These are phyloP conservation scores for Scomber scombrus DNA, from an alignment of 2,113 vertebrate genomes.

Conservation along the genomic window DNA sequence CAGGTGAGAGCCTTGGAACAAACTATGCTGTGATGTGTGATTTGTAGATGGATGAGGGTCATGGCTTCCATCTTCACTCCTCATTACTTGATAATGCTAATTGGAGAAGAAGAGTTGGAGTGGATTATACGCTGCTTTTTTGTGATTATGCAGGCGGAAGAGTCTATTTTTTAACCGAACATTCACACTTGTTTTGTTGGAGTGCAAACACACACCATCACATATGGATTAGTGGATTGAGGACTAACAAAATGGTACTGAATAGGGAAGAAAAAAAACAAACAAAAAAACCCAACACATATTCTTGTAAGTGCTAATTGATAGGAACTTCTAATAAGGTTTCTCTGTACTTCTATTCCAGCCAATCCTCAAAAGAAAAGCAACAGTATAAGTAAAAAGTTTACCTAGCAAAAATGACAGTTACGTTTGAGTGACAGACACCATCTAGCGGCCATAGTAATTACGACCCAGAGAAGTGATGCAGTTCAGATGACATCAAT, in stretches of 20 bases:
- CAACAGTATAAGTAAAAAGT: no score
- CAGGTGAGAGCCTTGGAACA: constrained; percentile 31
- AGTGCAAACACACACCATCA: neutral
- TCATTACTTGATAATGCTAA: constrained; percentile 77
- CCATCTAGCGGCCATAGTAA: no score
- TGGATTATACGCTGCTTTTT: constrained; percentile 17
- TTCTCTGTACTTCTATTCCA: neutral
- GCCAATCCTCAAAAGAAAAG: no score
- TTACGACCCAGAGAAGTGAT: no score
- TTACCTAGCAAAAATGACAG: no score
- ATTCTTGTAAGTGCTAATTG: constrained; percentile 17
- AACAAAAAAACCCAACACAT: neutral
- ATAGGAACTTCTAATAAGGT: neutral
- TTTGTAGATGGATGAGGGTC: constrained; percentile 57
- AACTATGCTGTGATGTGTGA: constrained; percentile 56
- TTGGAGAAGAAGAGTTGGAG: constrained; percentile 30
- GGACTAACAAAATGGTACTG: neutral
- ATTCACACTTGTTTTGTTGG: neutral
- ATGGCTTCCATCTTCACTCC: constrained; percentile 42
- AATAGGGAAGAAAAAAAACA: neutral
- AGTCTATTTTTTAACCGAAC: neutral
- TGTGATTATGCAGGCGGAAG: constrained; percentile 45
- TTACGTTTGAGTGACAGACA: no score
- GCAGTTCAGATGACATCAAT: no score
- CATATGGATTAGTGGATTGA: neutral